Conservation (phyloP, 2,888 invertebrate species). For the Tholera decimalis region DNA sequence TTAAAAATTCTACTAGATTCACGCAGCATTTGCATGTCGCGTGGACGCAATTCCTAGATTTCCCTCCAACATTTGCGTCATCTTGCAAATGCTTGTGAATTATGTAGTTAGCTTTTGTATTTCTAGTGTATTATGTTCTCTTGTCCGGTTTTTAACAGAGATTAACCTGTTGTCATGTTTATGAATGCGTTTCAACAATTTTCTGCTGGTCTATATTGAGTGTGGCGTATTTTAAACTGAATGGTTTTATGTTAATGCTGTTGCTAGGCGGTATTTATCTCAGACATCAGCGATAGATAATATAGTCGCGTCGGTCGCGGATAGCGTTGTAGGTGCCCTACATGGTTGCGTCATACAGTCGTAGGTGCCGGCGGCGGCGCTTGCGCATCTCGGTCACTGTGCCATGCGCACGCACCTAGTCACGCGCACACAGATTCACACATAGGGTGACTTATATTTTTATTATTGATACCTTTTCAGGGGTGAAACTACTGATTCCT, state of each 20-base stretch:
- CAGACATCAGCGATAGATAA: conserved; percentile 53
- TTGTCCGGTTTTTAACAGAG: conserved; percentile 31
- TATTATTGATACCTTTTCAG: neutral
- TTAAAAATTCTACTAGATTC: conserved; percentile 9
- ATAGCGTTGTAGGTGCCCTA: conserved; percentile 66
- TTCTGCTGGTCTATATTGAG: conserved; percentile 33
- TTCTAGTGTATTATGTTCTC: conserved; percentile 23
- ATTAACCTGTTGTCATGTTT: conserved; percentile 51
- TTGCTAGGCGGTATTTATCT: conserved; percentile 61
- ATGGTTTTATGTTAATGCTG: conserved; percentile 50
- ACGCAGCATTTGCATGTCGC: conserved; percentile 22
- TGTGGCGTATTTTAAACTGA: conserved; percentile 43
- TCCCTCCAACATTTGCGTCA: conserved; percentile 37
- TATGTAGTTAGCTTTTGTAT: conserved; percentile 33
- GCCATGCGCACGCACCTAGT: conserved; percentile 76
- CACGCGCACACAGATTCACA: conserved; percentile 70
- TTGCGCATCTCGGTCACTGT: conserved; percentile 82
- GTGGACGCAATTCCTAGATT: conserved; percentile 22
- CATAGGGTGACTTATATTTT: neutral
- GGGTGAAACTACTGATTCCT: neutral
- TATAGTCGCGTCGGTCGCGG: conserved; percentile 55
- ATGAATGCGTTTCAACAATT: conserved; percentile 49
- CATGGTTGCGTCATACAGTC: conserved; percentile 69
- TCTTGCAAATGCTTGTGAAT: conserved; percentile 27
- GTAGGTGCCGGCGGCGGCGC: conserved; percentile 71